Percentiles rank a stretch among this genome's conserved stretches.
phyloP scores from a whole-genome alignment of 2,797 vertebrate species.

The Benthosema pterotum region DNA sequence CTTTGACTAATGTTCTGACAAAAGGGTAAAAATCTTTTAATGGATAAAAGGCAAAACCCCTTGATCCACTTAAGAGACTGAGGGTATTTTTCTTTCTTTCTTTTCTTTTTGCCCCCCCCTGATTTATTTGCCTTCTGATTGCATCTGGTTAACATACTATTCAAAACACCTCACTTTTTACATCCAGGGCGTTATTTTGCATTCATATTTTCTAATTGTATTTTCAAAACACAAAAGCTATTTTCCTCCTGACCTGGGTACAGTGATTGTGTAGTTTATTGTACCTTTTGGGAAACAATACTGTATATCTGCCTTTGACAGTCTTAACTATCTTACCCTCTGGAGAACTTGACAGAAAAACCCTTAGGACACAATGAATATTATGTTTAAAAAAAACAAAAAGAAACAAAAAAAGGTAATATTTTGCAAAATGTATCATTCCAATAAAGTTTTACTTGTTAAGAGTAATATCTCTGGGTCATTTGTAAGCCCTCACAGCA shows the following conservation, averaged over 20 bases:
- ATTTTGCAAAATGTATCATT: slow-evolving; percentile 92
- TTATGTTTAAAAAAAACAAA: slow-evolving; percentile 77
- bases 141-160: slow-evolving; percentile 70
- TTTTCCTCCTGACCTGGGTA: slow-evolving; percentile 82
- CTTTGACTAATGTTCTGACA: slow-evolving; percentile 46
- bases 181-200: slow-evolving; percentile 78
- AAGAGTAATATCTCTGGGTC: slow-evolving; percentile 76
- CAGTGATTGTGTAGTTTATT: slow-evolving; percentile 86
- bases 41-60: slow-evolving; percentile 47
- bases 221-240: slow-evolving; percentile 79
- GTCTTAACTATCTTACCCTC: slow-evolving; percentile 88
- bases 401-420: slow-evolving; percentile 83
- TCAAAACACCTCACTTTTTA: slow-evolving; percentile 81
- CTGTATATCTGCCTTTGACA: slow-evolving; percentile 88
- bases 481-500: slow-evolving; percentile 46
- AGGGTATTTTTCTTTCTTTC: slow-evolving; percentile 54
- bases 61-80: slow-evolving; percentile 52
- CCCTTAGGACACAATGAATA: slow-evolving; percentile 84
- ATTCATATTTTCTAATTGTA: slow-evolving; percentile 87
- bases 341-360: slow-evolving; percentile 86
- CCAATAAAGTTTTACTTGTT: slow-evolving; percentile 91
- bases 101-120: slow-evolving; percentile 32
- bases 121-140: slow-evolving; percentile 74
- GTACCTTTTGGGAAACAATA: slow-evolving; percentile 86
- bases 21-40: slow-evolving; percentile 43